Evolutionary conservation across 1,140 invertebrate species (phyloP), one percentile per base, ranked within the genome.

Genomic region (Physella acuta): DNA sequence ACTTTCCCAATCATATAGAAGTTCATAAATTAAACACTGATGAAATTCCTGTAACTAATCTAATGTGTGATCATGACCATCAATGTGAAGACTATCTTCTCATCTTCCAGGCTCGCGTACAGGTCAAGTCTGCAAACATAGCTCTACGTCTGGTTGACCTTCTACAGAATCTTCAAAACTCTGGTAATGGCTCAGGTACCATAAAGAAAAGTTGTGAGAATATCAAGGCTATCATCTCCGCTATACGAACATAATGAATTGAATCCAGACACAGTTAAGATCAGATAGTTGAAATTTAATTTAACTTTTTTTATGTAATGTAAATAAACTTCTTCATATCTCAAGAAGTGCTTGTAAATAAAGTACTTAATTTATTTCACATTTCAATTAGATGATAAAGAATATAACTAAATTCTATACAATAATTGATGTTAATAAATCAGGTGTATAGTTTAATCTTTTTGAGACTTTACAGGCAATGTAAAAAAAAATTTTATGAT

Each of bases 101-200:
- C 56, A 33, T 51, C 8, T 33, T 20, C 3, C 66, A 68, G 66
- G 66, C 66, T 8, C 33, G 56, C 14, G 66, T 68, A 31, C 66
- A 68, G 39, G 56, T 68, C 26, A 68, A 60, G 51, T 28, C 24
- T 30, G 37, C 56, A 24, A 68, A 60, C 24, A 56, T 68, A 1
- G 17, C 37, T 26, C 56, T 56, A 2, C 26, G 55, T 3, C 16
- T 68, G 14, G 55, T 51, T 11, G 66, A 68, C n/a, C 1, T 28
- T 14, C 56, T 68, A n/a, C 55, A 68, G 20, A 49, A 49, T 1
- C 28, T 68, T 26, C 55, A 68, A 30, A 28, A 30, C 14, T 55
- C 52, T 14, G 36, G 52, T 3, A 2, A 2, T 24, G 36, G 34
- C n/a, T 67, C 64, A 36, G 52, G 24, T 4, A n/a, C 30, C 2